Evolutionary conservation across 2,113 vertebrate species (phyloP), one percentile per base, ranked within the genome.

Genomic region (Misgurnus anguillicaudatus): DNA sequence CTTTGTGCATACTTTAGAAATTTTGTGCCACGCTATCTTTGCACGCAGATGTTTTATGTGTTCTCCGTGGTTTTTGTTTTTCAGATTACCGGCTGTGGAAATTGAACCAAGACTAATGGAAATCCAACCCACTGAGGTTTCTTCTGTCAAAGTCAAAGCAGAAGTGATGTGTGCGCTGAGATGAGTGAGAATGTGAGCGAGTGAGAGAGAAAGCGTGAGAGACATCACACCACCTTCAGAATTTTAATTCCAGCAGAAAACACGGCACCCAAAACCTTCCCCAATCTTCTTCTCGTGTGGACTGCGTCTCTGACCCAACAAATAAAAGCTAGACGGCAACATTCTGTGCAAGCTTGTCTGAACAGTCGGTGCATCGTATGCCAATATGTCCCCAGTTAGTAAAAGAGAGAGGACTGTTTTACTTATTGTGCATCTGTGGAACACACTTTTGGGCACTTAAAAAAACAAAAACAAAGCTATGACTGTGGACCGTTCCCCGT

Each of bases 141-240:
- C 94, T 95, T 95, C 94, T 95, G 95, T 94, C 91, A 96, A 88
- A 79, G 88, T 88, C 78, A 82, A 81, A 87, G 87, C 86, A 90
- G 95, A 95, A 95, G 94, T 89, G 91, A 93, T 91, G 93, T 92
- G 94, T 95, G 94, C 93, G 94, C 94, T 92, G 91, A 93, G 92
- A 93, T 94, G 94, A 94, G 89, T 95, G 94, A 92, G 94, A 93
- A 90, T 94, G 95, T 91, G 93, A 89, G 94, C 89, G 92, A 91
- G 94, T 90, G 91, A 92, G 87, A 93, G 94, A 51, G 84, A 93
- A 93, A 68, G 86, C 77, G 93, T 91, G 92, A 92, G 94, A 93
- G 94, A 93, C 93, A 94, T 90, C 95, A 93, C 93, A 95, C 95
- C 95, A 94, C 92, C 92, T 92, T 92, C 93, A 91, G 89, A 92